Percentiles rank a stretch among this genome's conserved stretches.
phyloP scores from a whole-genome alignment of 1,140 invertebrate species.

The Caerostris extrusa region DNA sequence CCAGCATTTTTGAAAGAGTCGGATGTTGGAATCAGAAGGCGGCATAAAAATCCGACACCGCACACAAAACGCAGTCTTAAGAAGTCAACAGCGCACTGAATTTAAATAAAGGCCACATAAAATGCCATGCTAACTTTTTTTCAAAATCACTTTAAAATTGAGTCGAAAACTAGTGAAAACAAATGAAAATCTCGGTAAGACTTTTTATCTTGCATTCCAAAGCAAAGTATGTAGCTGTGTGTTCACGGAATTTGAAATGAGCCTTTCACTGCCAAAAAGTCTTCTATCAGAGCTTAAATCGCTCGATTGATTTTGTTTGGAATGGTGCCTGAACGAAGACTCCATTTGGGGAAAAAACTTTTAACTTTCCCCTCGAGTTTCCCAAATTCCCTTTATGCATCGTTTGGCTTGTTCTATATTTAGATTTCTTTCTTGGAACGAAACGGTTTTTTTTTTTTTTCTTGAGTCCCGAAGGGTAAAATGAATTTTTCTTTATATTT shows the following conservation, averaged over 20 bases:
- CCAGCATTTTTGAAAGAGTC: no score
- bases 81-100: background rate
- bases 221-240: background rate
- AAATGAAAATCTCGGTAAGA: background rate
- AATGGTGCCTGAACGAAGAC: background rate
- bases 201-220: background rate
- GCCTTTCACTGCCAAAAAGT: background rate
- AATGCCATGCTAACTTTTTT: background rate
- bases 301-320: constrained; percentile 2
- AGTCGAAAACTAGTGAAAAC: background rate
- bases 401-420: constrained; percentile 4
- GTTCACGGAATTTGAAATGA: constrained; percentile 11
- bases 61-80: no score
- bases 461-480: no score
- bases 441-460: background rate
- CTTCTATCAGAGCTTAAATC: background rate
- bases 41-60: no score
- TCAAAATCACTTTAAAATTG: background rate
- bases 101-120: background rate
- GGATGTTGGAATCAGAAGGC: no score
- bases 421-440: background rate
- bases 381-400: background rate
- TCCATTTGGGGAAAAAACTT: background rate
- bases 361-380: constrained; percentile 12
- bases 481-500: background rate